Base-by-base conservation (phyloP, 2,113 vertebrate species). In the Cyrtonyx montezumae region DNA sequence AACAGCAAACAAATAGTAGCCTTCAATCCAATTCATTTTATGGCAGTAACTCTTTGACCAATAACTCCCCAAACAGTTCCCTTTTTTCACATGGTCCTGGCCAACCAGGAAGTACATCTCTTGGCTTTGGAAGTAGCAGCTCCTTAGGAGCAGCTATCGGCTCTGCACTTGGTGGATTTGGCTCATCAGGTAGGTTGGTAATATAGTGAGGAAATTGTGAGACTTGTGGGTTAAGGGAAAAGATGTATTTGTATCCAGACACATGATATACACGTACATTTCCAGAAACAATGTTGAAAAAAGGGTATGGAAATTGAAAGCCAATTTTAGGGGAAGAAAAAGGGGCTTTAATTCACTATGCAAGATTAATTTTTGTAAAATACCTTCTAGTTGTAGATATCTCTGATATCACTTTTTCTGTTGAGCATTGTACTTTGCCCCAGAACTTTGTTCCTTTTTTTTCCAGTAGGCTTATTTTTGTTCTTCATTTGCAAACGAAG, bases 21-120 rank as follows among this genome's bases (percentile, higher is more conserved):
- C 97, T 99, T 66, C 98, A 98, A 56, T 99, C 99, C 65, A 99
- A 97, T 95, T 99, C 99, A 25, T 99, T 99, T 97, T 99, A 99
- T 68, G 99, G 99, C 96, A 98, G 98, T 92, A 98, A 97, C 91
- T 98, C 99, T 48, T 97, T 99, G 95, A 98, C 98, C 43, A 99
- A 96, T 96, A 99, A 98, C 90, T 99, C 98, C 94, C 99, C 99
- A 98, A 99, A 99, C 98, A 99, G 98, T 97, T 99, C 99, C 86
- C 98, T 99, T 67, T 99, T 99, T 97, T 99, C 99, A 43, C 99
- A 99, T 92, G 98, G 98, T 93, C 98, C 98, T 63, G 98, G 98
- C 51, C 98, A 98, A 17, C 99, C 98, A 70, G 98, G 97, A 89
- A 98, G 97, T 95, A 98, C 99, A 78, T 99, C 99, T 66, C 98